Evolutionary conservation across 1,140 invertebrate species (phyloP).

Genomic region (Aricia agestis): DNA sequence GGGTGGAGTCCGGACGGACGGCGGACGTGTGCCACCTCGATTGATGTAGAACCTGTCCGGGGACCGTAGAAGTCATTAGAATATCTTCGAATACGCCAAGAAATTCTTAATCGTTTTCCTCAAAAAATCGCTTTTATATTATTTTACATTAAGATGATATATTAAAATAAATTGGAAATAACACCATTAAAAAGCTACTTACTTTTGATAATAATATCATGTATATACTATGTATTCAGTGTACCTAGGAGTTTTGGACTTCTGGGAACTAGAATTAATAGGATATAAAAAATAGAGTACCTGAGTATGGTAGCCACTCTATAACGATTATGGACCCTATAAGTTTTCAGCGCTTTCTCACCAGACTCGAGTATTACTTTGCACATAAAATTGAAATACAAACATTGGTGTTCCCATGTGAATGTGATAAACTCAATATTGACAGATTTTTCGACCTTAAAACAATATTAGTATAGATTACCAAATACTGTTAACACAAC

Average conservation of each 20-base stretch:
- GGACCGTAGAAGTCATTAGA: not conserved
- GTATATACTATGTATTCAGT: no score
- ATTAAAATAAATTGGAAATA: not conserved
- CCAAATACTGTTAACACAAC: slow-evolving; percentile 23
- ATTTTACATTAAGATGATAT: not conserved
- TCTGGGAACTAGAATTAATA: no score
- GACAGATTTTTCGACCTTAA: slow-evolving; percentile 20
- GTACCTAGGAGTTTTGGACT: no score
- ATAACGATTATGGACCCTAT: no score
- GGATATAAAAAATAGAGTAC: no score
- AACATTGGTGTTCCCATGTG: not conserved
- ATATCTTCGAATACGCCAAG: not conserved
- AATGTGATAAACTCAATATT: slow-evolving; percentile 6
- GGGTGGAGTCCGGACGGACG: slow-evolving; percentile 34
- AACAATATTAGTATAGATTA: slow-evolving; percentile 19
- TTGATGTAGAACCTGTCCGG: slow-evolving; percentile 38
- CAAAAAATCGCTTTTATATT: no score
- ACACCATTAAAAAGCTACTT: not conserved
- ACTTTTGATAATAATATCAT: no score
- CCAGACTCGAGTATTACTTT: not conserved
- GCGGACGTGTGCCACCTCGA: slow-evolving; percentile 29
- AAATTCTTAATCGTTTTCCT: not conserved
- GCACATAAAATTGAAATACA: not conserved
- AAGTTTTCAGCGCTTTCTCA: not conserved
- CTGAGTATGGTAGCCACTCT: no score